Evolutionary conservation across 2,888 invertebrate species (phyloP).

Genomic region (Steinernema scapterisci): DNA sequence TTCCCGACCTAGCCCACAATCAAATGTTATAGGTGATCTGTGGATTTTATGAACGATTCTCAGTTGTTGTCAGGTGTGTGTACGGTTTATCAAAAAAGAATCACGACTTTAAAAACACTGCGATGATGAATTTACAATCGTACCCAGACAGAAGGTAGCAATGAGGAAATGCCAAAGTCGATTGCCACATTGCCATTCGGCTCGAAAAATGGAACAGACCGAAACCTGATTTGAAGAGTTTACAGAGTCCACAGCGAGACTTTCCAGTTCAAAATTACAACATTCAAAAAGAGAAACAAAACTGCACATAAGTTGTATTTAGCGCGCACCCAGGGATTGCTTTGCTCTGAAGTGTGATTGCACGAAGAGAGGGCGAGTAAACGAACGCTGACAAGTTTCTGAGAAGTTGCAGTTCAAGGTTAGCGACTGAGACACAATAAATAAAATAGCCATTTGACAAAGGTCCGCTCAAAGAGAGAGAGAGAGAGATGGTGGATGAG

Average conservation of each 20-base stretch:
- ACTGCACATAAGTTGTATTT: not conserved
- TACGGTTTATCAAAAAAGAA: not conserved
- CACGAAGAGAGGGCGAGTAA: constrained; percentile 5
- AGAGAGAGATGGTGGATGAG: constrained; percentile 3
- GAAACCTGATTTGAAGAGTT: constrained; percentile 16
- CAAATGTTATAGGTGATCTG: not conserved
- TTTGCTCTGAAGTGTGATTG: constrained; percentile 2
- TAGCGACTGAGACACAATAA: constrained; percentile 8
- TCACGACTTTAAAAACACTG: not conserved
- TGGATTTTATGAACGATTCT: not conserved
- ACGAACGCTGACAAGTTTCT: not conserved
- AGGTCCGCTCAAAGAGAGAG: not conserved
- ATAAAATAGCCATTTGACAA: constrained; percentile 10
- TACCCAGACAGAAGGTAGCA: not conserved
- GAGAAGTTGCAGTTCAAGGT: constrained; percentile 3
- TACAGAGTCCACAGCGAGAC: not conserved
- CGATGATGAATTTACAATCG: not conserved
- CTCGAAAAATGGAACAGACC: not conserved
- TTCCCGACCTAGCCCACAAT: constrained; percentile 45
- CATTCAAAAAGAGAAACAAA: not conserved
- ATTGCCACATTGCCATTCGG: no score
- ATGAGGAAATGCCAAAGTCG: no score
- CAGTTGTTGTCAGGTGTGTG: no score
- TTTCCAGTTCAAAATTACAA: not conserved
- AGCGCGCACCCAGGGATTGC: not conserved